Conservation (phyloP, 2,797 vertebrate genomes). For the Helostoma temminkii region DNA sequence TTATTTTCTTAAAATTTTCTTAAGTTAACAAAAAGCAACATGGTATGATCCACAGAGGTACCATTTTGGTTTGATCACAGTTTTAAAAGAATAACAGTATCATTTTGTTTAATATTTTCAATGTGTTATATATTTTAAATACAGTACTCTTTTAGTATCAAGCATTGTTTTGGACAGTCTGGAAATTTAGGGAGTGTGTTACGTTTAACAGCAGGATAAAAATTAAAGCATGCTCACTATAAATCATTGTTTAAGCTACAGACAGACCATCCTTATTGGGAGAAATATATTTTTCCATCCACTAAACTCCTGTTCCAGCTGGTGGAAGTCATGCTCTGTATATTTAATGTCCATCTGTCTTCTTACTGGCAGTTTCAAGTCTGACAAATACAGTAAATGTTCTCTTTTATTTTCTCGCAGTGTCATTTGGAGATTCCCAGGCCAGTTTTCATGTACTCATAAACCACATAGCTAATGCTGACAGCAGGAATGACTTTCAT, state of each 20-base stretch:
- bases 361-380: conserved; percentile 46
- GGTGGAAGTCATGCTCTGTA: conserved; percentile 52
- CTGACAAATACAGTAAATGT: conserved; percentile 25
- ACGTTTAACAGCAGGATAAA: conserved; percentile 32
- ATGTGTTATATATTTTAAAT: conserved; percentile 1
- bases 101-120: conserved; percentile 6
- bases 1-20: not conserved
- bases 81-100: conserved; percentile 15
- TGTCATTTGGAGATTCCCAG: conserved; percentile 88
- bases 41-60: conserved; percentile 3
- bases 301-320: conserved; percentile 14
- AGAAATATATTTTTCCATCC: conserved; percentile 41
- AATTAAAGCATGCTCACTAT: conserved; percentile 70
- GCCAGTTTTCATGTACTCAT: conserved; percentile 95
- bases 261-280: conserved; percentile 31
- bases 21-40: conserved; percentile 5
- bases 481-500: conserved; percentile 99
- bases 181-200: conserved; percentile 16
- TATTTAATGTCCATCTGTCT: conserved; percentile 21
- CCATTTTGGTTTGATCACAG: conserved; percentile 37
- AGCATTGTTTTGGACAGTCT: conserved; percentile 38
- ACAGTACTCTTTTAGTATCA: conserved; percentile 37
- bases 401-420: conserved; percentile 4
- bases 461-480: conserved; percentile 98
- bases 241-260: conserved; percentile 44